A percentile compares a stretch with the other conserved stretches of the same genome.
These are phyloP conservation scores for Glyphotaelius pellucidus DNA, from an alignment of 2,888 invertebrate genomes.

Conservation along the genomic window DNA sequence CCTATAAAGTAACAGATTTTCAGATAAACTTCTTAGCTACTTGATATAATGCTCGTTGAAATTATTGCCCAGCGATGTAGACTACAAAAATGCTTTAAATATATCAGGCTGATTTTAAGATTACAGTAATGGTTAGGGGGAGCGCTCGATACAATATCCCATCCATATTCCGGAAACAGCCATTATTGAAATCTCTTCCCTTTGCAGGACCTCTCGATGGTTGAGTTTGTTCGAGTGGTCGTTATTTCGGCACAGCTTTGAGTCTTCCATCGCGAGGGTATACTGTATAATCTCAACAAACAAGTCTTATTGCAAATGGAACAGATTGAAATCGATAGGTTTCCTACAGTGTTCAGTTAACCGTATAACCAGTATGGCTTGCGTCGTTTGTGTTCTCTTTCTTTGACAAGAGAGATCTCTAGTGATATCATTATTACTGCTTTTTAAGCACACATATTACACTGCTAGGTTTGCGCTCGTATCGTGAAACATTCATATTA, in stretches of 20 bases:
- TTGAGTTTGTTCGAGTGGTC: slow-evolving; percentile 46
- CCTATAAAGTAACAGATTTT: neutral
- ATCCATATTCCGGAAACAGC: neutral
- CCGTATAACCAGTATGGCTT: neutral
- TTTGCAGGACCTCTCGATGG: neutral
- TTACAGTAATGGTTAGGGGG: neutral
- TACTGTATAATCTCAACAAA: slow-evolving; percentile 1
- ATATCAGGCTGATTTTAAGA: neutral
- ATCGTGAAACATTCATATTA: neutral
- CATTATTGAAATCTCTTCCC: slow-evolving; percentile 33
- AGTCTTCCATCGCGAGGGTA: slow-evolving; percentile 9
- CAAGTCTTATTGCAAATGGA: slow-evolving; percentile 1
- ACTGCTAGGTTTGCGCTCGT: neutral
- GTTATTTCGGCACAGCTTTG: slow-evolving; percentile 50
- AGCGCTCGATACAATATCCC: neutral
- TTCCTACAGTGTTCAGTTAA: neutral
- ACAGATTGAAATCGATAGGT: slow-evolving; percentile 9
- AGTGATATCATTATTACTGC: neutral
- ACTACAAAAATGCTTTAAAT: neutral
- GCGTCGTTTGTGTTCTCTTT: neutral
- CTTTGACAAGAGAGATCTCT: neutral
- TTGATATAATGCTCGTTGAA: neutral
- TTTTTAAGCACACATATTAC: no score
- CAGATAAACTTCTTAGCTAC: neutral
- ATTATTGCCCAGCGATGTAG: neutral